A percentile compares a stretch with the other conserved stretches of the same genome.
These are phyloP conservation scores for Lycocerus yunnanus DNA, from an alignment of 2,888 invertebrate species.

Conservation along the genomic window DNA sequence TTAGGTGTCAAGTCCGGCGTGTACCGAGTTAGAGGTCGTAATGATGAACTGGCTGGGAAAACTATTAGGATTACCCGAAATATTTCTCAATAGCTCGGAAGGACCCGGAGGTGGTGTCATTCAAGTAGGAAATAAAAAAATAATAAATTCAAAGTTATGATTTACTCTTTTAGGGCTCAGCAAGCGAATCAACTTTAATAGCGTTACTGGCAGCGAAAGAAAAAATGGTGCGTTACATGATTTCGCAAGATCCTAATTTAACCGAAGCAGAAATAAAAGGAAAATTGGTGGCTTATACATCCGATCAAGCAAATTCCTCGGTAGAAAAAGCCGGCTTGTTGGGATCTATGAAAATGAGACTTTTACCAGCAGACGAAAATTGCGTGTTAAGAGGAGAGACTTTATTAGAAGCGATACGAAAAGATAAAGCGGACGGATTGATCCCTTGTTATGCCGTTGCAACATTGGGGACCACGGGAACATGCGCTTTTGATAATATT, in stretches of 20 bases:
- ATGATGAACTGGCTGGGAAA: conserved; percentile 95
- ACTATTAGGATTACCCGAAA: conserved; percentile 78
- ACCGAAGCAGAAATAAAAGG: conserved; percentile 67
- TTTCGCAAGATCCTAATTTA: conserved; percentile 63
- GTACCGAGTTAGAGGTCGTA: conserved; percentile 89
- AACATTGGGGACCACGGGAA: conserved; percentile 74
- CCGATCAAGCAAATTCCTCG: conserved; percentile 87
- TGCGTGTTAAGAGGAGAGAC: conserved; percentile 70
- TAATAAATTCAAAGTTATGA: background rate
- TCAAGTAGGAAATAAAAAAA: conserved; percentile 62
- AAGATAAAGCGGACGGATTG: conserved; percentile 76
- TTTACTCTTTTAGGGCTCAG: conserved; percentile 70
- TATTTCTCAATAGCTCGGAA: conserved; percentile 76
- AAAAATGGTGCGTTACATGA: conserved; percentile 64
- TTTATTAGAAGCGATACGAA: conserved; percentile 70
- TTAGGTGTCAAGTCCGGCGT: conserved; percentile 62
- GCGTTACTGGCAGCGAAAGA: conserved; percentile 80
- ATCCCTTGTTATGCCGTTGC: conserved; percentile 86
- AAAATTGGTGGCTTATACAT: conserved; percentile 81
- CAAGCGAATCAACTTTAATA: conserved; percentile 87
- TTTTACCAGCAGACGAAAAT: conserved; percentile 70
- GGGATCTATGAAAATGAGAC: conserved; percentile 76
- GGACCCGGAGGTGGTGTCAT: conserved; percentile 86
- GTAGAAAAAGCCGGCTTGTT: conserved; percentile 86
- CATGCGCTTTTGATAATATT: conserved; percentile 87